These are phyloP conservation scores for Panopea generosa DNA, from an alignment of 2,888 invertebrate genomes.

Conservation along the genomic window DNA sequence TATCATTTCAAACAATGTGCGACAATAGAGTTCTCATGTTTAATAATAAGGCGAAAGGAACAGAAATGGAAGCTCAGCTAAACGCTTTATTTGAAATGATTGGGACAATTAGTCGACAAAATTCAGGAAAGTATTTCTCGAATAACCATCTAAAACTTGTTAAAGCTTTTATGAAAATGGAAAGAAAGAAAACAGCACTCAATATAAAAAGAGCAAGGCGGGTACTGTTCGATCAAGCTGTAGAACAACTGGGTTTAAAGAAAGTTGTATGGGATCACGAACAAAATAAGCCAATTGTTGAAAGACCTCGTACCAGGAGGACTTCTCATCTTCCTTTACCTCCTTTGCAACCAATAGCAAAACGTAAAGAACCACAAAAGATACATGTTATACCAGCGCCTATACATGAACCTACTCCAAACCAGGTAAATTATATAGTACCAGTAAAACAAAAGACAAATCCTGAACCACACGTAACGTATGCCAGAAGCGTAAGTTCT, in stretches of 20 bases:
- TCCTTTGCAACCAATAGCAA: no score
- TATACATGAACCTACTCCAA: no score
- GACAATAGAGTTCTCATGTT: constrained; percentile 24
- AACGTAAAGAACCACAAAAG: no score
- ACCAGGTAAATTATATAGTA: no score
- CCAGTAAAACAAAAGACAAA: no score
- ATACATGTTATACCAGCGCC: no score
- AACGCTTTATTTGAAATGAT: constrained; percentile 8
- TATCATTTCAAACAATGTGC: constrained; percentile 16
- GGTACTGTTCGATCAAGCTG: constrained; percentile 17
- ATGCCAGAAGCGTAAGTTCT: no score
- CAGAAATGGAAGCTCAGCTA: constrained; percentile 18
- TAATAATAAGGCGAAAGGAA: constrained; percentile 23
- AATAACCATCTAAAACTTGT: constrained; percentile 26
- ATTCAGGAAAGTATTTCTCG: constrained; percentile 22
- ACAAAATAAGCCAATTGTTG: constrained; percentile 11
- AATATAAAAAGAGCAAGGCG: constrained; percentile 15
- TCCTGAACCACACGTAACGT: no score
- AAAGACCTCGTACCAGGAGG: no score
- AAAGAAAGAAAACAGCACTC: constrained; percentile 17
- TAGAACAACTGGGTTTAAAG: constrained; percentile 10
- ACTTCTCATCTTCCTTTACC: no score
- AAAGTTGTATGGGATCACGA: constrained; percentile 14
- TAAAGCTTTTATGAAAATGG: constrained; percentile 13
- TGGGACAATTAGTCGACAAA: constrained; percentile 1